Percentiles rank a stretch among this genome's conserved stretches.
Conservation (phyloP, 2,797 vertebrate species). For the Pogonophryne albipinna region DNA sequence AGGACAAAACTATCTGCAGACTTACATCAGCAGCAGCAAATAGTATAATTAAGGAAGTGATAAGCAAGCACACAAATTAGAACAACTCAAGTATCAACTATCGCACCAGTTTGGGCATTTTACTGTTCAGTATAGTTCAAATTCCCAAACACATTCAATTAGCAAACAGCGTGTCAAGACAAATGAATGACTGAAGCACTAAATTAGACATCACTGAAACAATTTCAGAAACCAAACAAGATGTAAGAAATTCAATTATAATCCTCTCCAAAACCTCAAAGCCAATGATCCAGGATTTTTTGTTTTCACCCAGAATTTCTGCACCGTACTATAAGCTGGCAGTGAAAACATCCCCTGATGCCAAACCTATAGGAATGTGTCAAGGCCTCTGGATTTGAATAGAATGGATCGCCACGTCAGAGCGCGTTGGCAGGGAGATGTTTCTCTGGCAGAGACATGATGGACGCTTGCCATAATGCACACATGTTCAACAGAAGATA, state of each 20-base stretch:
- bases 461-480: conserved; percentile 49
- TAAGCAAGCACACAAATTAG: not conserved
- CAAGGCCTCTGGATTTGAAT: conserved; percentile 34
- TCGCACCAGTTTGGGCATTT: not conserved
- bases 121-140: not conserved
- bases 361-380: conserved; percentile 51
- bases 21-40: conserved; percentile 20
- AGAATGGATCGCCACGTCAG: conserved; percentile 59
- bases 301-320: conserved; percentile 32
- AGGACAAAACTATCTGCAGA: conserved; percentile 8
- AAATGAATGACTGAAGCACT: not conserved
- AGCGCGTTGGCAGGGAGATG: conserved; percentile 58
- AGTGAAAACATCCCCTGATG: conserved; percentile 19
- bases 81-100: conserved; percentile 17
- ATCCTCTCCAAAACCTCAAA: not conserved
- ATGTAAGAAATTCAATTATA: not conserved
- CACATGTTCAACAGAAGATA: conserved; percentile 62
- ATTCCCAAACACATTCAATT: not conserved
- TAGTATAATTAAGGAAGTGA: conserved; percentile 17
- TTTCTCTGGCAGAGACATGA: conserved; percentile 58
- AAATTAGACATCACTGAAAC: not conserved
- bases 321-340: conserved; percentile 46
- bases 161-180: not conserved
- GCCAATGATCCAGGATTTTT: not conserved
- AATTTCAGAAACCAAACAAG: not conserved